These are phyloP conservation scores for Morone saxatilis DNA, from an alignment of 2,113 vertebrate species.

Conservation along the genomic window DNA sequence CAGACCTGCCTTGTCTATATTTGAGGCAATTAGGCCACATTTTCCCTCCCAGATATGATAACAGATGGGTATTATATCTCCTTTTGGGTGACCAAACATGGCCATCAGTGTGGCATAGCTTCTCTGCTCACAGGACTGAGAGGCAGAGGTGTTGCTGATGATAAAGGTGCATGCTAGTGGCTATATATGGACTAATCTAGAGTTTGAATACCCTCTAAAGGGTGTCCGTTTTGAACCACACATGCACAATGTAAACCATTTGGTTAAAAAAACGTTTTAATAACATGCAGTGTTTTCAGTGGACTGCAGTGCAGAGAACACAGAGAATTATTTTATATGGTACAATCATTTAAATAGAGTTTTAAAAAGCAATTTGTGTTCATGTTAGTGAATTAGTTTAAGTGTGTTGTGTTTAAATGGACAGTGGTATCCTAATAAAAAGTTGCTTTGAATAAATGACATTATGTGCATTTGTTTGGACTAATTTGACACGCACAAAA, in stretches of 20 bases:
- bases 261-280: slow-evolving; percentile 1
- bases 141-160: slow-evolving; percentile 87
- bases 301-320: not conserved
- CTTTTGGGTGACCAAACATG: slow-evolving; percentile 87
- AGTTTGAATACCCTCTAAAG: slow-evolving; percentile 62
- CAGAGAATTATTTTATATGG: slow-evolving; percentile 21
- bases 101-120: slow-evolving; percentile 85
- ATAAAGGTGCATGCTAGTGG: slow-evolving; percentile 76
- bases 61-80: slow-evolving; percentile 84
- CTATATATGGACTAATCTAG: slow-evolving; percentile 81
- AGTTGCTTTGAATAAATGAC: slow-evolving; percentile 69
- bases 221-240: slow-evolving; percentile 29
- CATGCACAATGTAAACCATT: slow-evolving; percentile 43
- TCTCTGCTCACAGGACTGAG: slow-evolving; percentile 77
- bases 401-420: slow-evolving; percentile 70
- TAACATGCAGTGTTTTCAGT: slow-evolving; percentile 6
- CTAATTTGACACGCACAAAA: slow-evolving; percentile 69
- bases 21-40: slow-evolving; percentile 82
- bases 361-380: slow-evolving; percentile 60
- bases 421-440: slow-evolving; percentile 65
- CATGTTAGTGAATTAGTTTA: slow-evolving; percentile 60
- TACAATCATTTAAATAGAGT: slow-evolving; percentile 49
- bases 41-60: slow-evolving; percentile 78
- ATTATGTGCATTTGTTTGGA: slow-evolving; percentile 70
- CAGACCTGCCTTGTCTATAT: slow-evolving; percentile 78